Conservation (phyloP, 2,888 invertebrate species). For the Tenthredo livida region DNA sequence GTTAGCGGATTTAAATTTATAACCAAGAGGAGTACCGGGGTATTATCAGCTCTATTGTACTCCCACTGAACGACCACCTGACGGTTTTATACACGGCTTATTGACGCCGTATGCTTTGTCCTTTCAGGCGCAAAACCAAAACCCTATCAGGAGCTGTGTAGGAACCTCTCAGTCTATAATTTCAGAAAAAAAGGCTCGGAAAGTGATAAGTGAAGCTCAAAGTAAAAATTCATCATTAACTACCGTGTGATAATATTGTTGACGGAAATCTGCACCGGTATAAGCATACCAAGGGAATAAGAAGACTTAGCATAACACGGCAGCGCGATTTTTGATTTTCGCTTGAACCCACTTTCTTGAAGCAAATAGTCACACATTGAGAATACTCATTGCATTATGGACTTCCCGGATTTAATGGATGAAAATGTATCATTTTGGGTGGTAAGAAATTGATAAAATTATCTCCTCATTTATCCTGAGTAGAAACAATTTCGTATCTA, state of each 20-base stretch:
- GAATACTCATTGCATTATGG: background rate
- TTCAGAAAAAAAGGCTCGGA: background rate
- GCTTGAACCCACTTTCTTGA: too few relatives aligned
- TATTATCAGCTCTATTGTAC: conserved; percentile 33
- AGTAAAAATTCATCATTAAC: background rate
- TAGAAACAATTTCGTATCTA: conserved; percentile 7
- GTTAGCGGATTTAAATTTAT: conserved; percentile 68
- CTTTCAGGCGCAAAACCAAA: conserved; percentile 7
- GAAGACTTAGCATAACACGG: too few relatives aligned
- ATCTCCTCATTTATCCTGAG: conserved; percentile 15
- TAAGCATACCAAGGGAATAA: too few relatives aligned
- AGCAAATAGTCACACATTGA: background rate
- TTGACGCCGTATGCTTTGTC: conserved; percentile 46
- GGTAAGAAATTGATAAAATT: background rate
- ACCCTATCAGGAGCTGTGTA: background rate
- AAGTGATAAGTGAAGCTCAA: background rate
- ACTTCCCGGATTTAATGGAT: background rate
- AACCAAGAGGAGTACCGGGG: conserved; percentile 15
- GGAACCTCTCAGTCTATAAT: background rate
- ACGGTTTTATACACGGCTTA: conserved; percentile 48
- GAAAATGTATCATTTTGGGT: background rate
- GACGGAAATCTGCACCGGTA: too few relatives aligned
- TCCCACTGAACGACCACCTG: conserved; percentile 41
- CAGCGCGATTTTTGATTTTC: too few relatives aligned
- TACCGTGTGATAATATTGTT: background rate